phyloP scores from a whole-genome alignment of 2,888 invertebrate species.

The Spialia ferax region DNA sequence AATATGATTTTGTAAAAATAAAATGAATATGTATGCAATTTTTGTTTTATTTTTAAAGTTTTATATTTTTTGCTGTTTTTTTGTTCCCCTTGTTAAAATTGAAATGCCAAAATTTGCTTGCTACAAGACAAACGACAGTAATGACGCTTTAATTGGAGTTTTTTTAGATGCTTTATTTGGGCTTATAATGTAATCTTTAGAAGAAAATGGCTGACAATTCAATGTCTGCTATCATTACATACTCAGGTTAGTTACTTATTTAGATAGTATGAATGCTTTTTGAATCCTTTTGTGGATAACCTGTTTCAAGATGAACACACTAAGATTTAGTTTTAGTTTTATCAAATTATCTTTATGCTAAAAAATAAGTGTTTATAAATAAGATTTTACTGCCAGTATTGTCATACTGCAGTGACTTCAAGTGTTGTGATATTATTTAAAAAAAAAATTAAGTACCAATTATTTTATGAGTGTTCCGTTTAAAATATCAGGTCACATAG shows the following conservation, averaged over 20 bases:
- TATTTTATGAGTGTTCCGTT: slow-evolving; percentile 32
- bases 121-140: slow-evolving; percentile 80
- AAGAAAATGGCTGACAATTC: slow-evolving; percentile 47
- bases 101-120: slow-evolving; percentile 41
- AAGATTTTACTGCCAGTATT: not conserved
- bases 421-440: not conserved
- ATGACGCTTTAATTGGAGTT: slow-evolving; percentile 66
- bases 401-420: not conserved
- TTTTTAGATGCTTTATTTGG: slow-evolving; percentile 72
- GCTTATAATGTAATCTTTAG: slow-evolving; percentile 56
- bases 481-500: slow-evolving; percentile 15
- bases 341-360: not conserved
- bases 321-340: not conserved
- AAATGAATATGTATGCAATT: slow-evolving; percentile 65
- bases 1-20: slow-evolving; percentile 65
- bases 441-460: too few species aligned
- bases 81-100: slow-evolving; percentile 45
- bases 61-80: slow-evolving; percentile 43
- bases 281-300: slow-evolving; percentile 23
- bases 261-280: slow-evolving; percentile 38
- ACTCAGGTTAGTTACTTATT: slow-evolving; percentile 58
- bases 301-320: slow-evolving; percentile 5
- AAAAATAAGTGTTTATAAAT: not conserved
- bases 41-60: slow-evolving; percentile 77
- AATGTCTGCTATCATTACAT: slow-evolving; percentile 39